Evolutionary conservation across 2,113 vertebrate species (phyloP), one percentile per base, ranked within the genome.

Genomic region (Motacilla tschutschensis): DNA sequence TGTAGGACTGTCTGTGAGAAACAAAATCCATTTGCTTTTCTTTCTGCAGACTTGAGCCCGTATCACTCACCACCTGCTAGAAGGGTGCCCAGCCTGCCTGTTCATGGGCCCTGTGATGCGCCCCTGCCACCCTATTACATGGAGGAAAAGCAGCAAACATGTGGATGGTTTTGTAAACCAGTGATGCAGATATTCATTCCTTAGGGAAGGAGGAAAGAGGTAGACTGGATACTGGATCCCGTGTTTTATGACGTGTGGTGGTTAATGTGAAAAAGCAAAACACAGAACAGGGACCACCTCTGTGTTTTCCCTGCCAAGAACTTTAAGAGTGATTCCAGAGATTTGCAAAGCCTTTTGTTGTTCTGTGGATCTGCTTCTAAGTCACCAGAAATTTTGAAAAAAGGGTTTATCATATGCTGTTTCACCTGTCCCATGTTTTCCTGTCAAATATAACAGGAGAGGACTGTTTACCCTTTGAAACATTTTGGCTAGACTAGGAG

Each of bases 61-160:
- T 57, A 41, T 59, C 36, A 57, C 33, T 48, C 51, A 59, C 3
- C 10, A 77, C 28, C 48, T 74, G 26, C 54, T 50, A 58, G 58
- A 50, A 73, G 21, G 3, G 9, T 35, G 36, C 48, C 28, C 71
- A 89, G 15, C 28, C 41, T 46, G 28, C 14, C 63, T 6, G 4
- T 5, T 62, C 38, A 58, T 0, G 1, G 17, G 14, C 47, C 78
- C 3, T 53, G 33, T 6, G 36, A 35, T n/a, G 17, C 41, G n/a
- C 29, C 11, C 57, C 41, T 6, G 5, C 14, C 51, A 50, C 5
- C 0, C 7, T 33, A 17, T 19, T 22, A 51, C 11, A 6, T 1
- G 0, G 10, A 12, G 18, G 3, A 55, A 66, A 70, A 73, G 24
- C 12, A 70, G n/a, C 6, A 46, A 66, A 16, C 6, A 3, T 10